Evolutionary conservation across 1,140 invertebrate genomes (phyloP).

Genomic region (Aphidius gifuensis): DNA sequence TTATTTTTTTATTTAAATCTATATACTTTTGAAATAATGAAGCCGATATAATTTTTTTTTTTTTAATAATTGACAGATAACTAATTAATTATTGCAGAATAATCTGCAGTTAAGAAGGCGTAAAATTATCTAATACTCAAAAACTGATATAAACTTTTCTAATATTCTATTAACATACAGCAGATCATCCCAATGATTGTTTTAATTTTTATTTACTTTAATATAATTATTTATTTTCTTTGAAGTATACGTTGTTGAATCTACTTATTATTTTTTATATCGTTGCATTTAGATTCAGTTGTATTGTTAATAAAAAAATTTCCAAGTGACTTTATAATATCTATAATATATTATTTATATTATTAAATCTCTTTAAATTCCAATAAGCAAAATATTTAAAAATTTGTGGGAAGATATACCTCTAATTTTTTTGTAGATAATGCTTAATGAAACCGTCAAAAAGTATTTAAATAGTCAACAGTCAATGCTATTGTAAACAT

Average conservation of each 20-base stretch:
- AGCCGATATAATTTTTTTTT: conserved; percentile 23
- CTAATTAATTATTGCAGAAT: conserved; percentile 49
- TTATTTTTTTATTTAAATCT: too few species aligned
- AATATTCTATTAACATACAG: conserved; percentile 46
- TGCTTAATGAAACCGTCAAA: conserved; percentile 21
- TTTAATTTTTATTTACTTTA: conserved; percentile 49
- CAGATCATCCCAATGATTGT: conserved; percentile 37
- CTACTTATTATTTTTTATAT: conserved; percentile 3
- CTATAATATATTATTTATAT: background rate
- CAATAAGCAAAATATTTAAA: conserved; percentile 23
- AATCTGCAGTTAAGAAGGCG: conserved; percentile 47
- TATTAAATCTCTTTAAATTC: conserved; percentile 18
- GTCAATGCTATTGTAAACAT: conserved; percentile 37
- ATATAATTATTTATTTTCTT: conserved; percentile 32
- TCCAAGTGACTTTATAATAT: background rate
- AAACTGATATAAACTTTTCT: conserved; percentile 50
- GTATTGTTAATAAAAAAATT: conserved; percentile 9
- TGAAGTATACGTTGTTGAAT: background rate
- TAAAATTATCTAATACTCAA: conserved; percentile 48
- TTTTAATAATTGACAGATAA: conserved; percentile 55
- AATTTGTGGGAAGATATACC: conserved; percentile 12
- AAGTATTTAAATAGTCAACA: conserved; percentile 30
- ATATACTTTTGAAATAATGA: background rate
- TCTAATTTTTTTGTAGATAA: conserved; percentile 13
- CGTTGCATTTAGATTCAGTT: conserved; percentile 8